Conservation (phyloP, 2,797 vertebrate genomes). For the Alauda arvensis region DNA sequence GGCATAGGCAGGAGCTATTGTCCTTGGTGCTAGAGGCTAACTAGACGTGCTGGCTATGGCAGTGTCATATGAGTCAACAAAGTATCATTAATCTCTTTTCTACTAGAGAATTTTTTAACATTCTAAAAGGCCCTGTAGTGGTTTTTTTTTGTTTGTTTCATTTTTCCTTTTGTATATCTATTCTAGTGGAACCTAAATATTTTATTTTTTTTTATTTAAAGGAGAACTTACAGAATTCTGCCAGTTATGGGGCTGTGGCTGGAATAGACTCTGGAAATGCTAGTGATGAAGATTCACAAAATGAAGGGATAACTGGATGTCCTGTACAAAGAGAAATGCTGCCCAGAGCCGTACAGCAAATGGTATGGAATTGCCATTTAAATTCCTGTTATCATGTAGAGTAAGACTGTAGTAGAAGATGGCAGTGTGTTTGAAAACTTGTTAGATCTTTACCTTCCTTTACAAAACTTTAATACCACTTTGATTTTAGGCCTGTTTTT, state of each 20-base stretch:
- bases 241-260: constrained; percentile 71
- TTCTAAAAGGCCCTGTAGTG: neutral
- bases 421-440: neutral
- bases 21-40: neutral
- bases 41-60: neutral
- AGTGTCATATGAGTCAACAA: neutral
- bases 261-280: constrained; percentile 82
- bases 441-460: neutral
- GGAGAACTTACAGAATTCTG: constrained; percentile 76
- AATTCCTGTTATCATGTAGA: neutral
- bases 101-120: neutral
- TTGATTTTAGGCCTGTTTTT: neutral
- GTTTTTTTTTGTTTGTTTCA: neutral
- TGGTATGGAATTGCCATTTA: constrained; percentile 61
- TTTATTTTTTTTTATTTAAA: constrained; percentile 5
- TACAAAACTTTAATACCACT: neutral
- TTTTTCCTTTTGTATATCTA: neutral
- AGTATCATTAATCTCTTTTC: neutral
- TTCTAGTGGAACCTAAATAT: neutral
- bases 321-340: constrained; percentile 53
- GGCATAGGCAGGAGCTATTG: neutral
- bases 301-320: constrained; percentile 64
- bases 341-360: constrained; percentile 66
- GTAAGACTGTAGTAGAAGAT: neutral
- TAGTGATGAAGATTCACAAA: constrained; percentile 80